Evolutionary conservation across 1,140 invertebrate genomes (phyloP).

Genomic region (Lepidurus packardi): DNA sequence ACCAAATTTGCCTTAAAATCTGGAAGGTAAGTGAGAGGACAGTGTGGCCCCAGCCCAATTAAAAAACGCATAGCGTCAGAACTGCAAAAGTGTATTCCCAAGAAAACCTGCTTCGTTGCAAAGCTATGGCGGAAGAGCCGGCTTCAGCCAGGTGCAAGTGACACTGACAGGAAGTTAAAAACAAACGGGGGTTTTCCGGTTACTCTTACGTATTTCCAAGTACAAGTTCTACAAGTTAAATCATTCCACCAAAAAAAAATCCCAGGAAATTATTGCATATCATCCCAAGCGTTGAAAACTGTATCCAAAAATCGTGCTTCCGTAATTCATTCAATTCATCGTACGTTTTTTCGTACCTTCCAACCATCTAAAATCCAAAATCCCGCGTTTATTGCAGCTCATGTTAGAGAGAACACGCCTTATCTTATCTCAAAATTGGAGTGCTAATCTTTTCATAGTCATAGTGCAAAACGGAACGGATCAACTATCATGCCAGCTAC

Average conservation of each 20-base stretch:
- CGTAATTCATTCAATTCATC: no score
- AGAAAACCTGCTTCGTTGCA: not conserved
- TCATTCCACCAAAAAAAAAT: not conserved
- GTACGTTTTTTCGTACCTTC: no score
- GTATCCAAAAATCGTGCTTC: no score
- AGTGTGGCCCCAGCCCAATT: no score
- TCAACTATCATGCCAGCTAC: not conserved
- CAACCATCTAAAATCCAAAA: no score
- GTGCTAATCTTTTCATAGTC: not conserved
- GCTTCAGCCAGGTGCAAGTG: constrained; percentile 13
- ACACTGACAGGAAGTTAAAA: constrained; percentile 7
- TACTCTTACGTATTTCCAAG: not conserved
- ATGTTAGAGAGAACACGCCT: not conserved
- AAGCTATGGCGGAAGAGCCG: constrained; percentile 5
- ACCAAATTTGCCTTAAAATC: not conserved
- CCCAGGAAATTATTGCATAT: no score
- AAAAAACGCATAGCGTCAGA: no score
- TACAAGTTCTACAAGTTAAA: not conserved
- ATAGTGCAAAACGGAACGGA: not conserved
- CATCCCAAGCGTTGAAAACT: no score
- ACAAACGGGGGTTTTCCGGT: not conserved
- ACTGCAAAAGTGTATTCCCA: not conserved
- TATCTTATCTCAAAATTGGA: not conserved
- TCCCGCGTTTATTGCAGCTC: no score
- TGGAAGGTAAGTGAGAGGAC: no score